phyloP scores from a whole-genome alignment of 2,113 vertebrate genomes.

The Melanocharis versteri region DNA sequence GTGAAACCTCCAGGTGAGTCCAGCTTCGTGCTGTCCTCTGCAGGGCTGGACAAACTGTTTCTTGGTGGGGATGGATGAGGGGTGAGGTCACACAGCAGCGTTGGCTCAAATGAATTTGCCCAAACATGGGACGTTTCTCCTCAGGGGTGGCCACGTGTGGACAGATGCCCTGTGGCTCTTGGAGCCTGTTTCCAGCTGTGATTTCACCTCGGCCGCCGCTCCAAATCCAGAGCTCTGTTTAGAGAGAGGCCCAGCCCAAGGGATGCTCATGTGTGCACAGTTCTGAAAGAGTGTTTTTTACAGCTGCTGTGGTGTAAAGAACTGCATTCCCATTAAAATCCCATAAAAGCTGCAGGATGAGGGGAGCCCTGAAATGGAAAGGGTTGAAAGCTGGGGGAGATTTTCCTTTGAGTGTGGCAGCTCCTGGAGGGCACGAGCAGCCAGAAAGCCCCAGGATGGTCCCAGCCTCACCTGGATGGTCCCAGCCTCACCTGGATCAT shows the following conservation, averaged over 20 bases:
- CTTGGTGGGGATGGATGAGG: not conserved
- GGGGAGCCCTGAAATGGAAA: not conserved
- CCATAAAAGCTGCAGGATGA: not conserved
- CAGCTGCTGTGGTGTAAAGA: not conserved
- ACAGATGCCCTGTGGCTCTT: not conserved
- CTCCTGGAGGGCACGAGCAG: not conserved
- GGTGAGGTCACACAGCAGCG: conserved; percentile 41
- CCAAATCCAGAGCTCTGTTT: conserved; percentile 29
- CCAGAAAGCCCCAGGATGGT: not conserved
- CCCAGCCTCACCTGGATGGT: accelerated
- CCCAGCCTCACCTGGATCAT: accelerated
- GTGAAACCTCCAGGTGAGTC: conserved; percentile 3
- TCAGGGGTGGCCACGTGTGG: not conserved
- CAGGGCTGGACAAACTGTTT: not conserved
- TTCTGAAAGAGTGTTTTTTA: not conserved
- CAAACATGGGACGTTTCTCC: conserved; percentile 48
- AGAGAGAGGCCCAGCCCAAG: conserved; percentile 33
- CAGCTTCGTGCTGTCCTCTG: not conserved
- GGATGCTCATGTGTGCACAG: not conserved
- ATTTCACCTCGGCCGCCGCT: not conserved
- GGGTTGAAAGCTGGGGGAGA: not conserved
- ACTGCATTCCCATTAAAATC: not conserved
- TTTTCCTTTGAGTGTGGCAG: not conserved
- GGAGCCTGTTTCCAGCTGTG: conserved; percentile 13
- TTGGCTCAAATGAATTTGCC: conserved; percentile 14